These are phyloP conservation scores for Acleris sparsana DNA, from an alignment of 2,888 invertebrate genomes.

Conservation along the genomic window DNA sequence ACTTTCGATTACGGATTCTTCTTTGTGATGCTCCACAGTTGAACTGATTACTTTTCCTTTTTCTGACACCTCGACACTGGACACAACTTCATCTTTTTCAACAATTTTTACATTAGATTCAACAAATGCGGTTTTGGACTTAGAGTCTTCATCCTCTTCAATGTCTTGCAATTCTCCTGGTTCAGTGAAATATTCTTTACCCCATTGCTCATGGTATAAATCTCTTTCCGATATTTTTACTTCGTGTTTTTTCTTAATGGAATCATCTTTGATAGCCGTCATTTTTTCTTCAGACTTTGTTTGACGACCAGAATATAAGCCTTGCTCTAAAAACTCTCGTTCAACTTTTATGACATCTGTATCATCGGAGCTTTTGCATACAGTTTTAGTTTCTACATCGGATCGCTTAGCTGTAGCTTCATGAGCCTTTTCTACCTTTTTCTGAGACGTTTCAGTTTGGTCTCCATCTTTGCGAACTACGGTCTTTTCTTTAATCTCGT, in stretches of 20 bases:
- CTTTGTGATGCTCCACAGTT: slow-evolving; percentile 75
- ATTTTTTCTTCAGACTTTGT: slow-evolving; percentile 78
- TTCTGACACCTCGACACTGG: slow-evolving; percentile 72
- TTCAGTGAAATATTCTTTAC: slow-evolving; percentile 80
- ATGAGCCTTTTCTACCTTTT: slow-evolving; percentile 79
- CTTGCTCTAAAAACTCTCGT: slow-evolving; percentile 75
- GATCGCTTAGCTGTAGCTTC: slow-evolving; percentile 77
- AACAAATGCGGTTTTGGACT: slow-evolving; percentile 69
- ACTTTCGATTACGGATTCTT: slow-evolving; percentile 77
- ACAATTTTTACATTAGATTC: slow-evolving; percentile 73
- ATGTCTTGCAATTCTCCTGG: slow-evolving; percentile 76
- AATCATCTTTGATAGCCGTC: slow-evolving; percentile 79
- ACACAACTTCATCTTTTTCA: slow-evolving; percentile 76
- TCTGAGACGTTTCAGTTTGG: slow-evolving; percentile 78
- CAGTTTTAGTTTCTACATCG: slow-evolving; percentile 76
- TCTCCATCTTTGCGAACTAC: slow-evolving; percentile 73
- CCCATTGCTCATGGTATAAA: slow-evolving; percentile 80
- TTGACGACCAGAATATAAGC: slow-evolving; percentile 74
- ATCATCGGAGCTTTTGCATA: slow-evolving; percentile 72
- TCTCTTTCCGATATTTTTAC: slow-evolving; percentile 81
- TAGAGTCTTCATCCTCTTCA: slow-evolving; percentile 70
- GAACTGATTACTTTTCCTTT: slow-evolving; percentile 77
- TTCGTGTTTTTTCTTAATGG: slow-evolving; percentile 75
- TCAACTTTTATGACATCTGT: slow-evolving; percentile 70
- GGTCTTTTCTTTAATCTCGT: slow-evolving; percentile 77